Base-by-base conservation (phyloP, 2,888 invertebrate genomes). In the Gryllus longicercus region DNA sequence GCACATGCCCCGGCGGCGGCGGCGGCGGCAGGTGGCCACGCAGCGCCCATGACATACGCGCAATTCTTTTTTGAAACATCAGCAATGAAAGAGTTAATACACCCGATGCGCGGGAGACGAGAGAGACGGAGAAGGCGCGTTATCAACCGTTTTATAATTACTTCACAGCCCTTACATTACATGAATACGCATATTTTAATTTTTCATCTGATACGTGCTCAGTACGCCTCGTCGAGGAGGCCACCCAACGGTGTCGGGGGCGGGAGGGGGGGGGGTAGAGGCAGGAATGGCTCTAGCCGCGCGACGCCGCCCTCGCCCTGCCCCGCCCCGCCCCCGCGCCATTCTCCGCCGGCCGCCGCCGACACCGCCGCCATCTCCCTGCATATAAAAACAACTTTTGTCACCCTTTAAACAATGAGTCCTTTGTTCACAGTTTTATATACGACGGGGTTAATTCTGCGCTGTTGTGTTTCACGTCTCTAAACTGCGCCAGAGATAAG, bases 401-500 rank as follows among this genome's bases (percentile, higher is more conserved):
- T 63, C 63, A 63, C 63, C 63, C 63, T 63, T 63, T 63, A 63
- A 63, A 63, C 63, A 63, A 63, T 63, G 63, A 63, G 63, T 63
- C 63, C 63, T 63, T 63, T 63, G 63, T 63, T 63, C 63, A n/a
- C 63, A 63, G 63, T 63, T 63, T 63, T 63, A 63, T 63, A 63
- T 63, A 63, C 63, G 63, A 63, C 63, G n/a, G 63, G 63, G 63
- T 63, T 63, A 63, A 63, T 63, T 63, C 63, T 63, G 63, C 63
- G 63, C n/a, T 77, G 76, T 38, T 38, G 50, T 25, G 63, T 51
- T 79, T 76, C 77, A 79, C 74, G 74, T 79, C 74, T 76, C 77
- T 79, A 77, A 79, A 79, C 79, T 79, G 79, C 79, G 74, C 77
- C 51, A 21, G 49, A 79, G 79, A 79, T 79, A 79, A 77, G 79